Base-by-base conservation (phyloP, 2,797 vertebrate species). In the Orientallactaga sibirica region DNA sequence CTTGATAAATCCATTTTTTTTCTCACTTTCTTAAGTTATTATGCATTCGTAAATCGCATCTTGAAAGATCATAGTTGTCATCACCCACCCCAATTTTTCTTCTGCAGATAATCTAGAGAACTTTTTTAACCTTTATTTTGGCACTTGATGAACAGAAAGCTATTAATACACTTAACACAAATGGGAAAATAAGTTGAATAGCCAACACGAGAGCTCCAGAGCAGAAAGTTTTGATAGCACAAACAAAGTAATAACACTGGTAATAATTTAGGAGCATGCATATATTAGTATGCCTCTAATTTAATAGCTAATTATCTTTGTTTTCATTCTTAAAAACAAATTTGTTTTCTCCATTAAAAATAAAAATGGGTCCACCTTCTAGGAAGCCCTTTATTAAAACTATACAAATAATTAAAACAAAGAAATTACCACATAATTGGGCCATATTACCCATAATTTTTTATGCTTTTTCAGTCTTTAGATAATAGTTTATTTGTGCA, bases 301-400 rank as follows among this genome's bases (percentile, higher is more conserved):
- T 97, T 90, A 97, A 90, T 68, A 95, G 82, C 88, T 94, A 95
- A 94, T 97, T 98, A 88, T 95, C 95, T 97, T 97, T 96, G 83
- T 97, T 97, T 95, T 96, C 95, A 97, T 97, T 97, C 95, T 95
- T 97, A 92, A 96, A 96, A 97, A 88, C 70, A 88, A 97, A 95
- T 97, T 96, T 97, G 70, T 88, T 96, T 90, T 93, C 71, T 93
- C n/a, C n/a, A 94, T 95, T 95, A 95, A 83, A 86, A 97, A 91
- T 80, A 95, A 90, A 94, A 95, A 85, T 93, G 41, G 24, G 86
- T 96, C 85, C 77, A 67, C 78, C 41, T 97, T 95, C 79, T 90
- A 86, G 84, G 18, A 77, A 52, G 82, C 61, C 74, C 77, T 96
- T 86, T 61, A 97, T 93, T 97, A 96, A 94, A 96, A 88, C 88